Evolutionary conservation across 2,113 vertebrate genomes (phyloP).

Genomic region (Python bivittatus): DNA sequence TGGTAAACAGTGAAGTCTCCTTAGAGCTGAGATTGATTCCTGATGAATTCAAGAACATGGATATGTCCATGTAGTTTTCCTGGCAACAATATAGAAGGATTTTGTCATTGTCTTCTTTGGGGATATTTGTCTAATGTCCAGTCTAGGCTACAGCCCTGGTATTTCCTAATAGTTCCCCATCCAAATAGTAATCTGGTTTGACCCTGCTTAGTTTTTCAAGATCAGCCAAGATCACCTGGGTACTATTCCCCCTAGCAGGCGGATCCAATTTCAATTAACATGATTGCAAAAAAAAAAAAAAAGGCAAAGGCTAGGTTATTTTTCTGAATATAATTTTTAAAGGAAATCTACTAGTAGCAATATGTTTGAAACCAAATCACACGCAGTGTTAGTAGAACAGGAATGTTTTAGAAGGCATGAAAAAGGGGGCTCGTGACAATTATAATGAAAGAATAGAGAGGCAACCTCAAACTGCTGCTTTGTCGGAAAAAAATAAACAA

Average conservation of each 20-base stretch:
- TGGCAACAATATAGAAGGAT: not conserved
- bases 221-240: not conserved
- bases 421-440: not conserved
- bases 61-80: not conserved
- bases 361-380: not conserved
- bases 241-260: not conserved
- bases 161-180: not conserved
- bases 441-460: not conserved
- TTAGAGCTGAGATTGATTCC: not conserved
- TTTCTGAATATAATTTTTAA: not conserved
- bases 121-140: not conserved
- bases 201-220: not conserved
- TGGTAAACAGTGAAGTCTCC: not conserved
- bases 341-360: not conserved
- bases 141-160: not conserved
- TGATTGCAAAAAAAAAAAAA: conserved; percentile 1
- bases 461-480: not conserved
- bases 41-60: not conserved
- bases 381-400: not conserved
- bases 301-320: not conserved
- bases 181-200: not conserved
- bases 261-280: not conserved
- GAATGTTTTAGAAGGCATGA: not conserved
- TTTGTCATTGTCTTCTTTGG: not conserved
- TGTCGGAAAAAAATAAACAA: not conserved